phyloP scores from a whole-genome alignment of 2,888 invertebrate genomes.

The Mactromeris polynyma region DNA sequence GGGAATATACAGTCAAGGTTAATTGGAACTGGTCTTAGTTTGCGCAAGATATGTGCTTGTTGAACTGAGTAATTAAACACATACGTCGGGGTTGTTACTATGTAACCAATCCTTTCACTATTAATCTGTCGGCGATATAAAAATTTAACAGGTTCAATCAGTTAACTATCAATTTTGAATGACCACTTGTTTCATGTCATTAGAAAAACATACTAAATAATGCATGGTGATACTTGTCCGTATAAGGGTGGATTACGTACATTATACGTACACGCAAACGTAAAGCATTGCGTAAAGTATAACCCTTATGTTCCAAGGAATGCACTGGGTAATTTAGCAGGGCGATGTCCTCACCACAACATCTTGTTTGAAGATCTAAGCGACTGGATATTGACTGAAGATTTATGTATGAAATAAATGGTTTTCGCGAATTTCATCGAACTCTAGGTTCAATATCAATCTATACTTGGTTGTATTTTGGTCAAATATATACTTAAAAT shows the following conservation, averaged over 20 bases:
- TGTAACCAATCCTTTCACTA: neutral
- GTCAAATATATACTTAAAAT: too few relatives aligned
- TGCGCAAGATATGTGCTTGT: neutral
- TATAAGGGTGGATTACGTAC: neutral
- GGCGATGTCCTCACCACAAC: too few relatives aligned
- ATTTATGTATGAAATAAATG: too few relatives aligned
- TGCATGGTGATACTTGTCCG: neutral
- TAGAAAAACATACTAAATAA: neutral
- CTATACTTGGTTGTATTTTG: too few relatives aligned
- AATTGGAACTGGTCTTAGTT: neutral
- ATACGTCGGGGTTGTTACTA: neutral
- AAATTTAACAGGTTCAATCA: neutral
- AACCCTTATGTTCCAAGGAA: too few relatives aligned
- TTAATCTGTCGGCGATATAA: neutral
- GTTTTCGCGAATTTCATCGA: too few relatives aligned
- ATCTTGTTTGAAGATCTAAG: too few relatives aligned
- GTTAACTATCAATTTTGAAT: neutral
- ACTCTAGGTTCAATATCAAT: too few relatives aligned
- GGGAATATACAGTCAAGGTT: neutral
- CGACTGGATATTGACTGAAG: too few relatives aligned
- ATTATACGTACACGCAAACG: neutral
- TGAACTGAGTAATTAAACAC: slow-evolving; percentile 10
- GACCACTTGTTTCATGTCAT: neutral
- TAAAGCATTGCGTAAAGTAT: too few relatives aligned
- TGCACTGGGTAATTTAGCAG: too few relatives aligned